Conservation (phyloP, 2,888 invertebrate species). For the Hypena proboscidalis region DNA sequence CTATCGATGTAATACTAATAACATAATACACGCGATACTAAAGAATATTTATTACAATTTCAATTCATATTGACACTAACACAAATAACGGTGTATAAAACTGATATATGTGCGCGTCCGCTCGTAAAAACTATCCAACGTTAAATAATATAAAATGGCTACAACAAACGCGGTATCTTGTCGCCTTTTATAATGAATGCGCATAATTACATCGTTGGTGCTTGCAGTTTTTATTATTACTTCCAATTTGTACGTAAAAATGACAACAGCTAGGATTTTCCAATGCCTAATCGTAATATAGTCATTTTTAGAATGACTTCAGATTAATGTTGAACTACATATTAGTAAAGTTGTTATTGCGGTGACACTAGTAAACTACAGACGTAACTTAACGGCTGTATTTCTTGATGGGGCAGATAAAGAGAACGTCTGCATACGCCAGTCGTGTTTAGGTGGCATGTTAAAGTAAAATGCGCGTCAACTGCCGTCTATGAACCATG, state of each 20-base stretch:
- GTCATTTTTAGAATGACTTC: too few relatives aligned
- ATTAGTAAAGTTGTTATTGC: too few relatives aligned
- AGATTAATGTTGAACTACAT: too few relatives aligned
- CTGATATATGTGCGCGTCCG: not conserved
- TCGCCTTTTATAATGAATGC: slow-evolving; percentile 54
- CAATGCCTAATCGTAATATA: not conserved
- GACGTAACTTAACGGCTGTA: too few relatives aligned
- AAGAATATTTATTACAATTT: slow-evolving; percentile 1
- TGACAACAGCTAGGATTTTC: slow-evolving; percentile 24
- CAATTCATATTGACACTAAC: not conserved
- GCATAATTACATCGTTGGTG: slow-evolving; percentile 50
- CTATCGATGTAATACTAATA: too few relatives aligned
- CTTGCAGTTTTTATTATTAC: slow-evolving; percentile 18
- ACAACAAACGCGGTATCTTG: slow-evolving; percentile 39
- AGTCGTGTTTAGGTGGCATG: too few relatives aligned
- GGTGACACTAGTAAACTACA: too few relatives aligned
- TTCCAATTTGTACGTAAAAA: slow-evolving; percentile 10
- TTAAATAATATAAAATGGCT: slow-evolving; percentile 6
- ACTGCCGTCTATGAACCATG: too few relatives aligned
- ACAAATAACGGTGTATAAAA: slow-evolving; percentile 4
- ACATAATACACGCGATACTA: not conserved
- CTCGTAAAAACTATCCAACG: slow-evolving; percentile 4
- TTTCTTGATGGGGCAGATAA: too few relatives aligned
- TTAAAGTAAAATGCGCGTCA: too few relatives aligned
- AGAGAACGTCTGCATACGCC: too few relatives aligned